phyloP scores from a whole-genome alignment of 2,113 vertebrate genomes.

The Raphicerus campestris region DNA sequence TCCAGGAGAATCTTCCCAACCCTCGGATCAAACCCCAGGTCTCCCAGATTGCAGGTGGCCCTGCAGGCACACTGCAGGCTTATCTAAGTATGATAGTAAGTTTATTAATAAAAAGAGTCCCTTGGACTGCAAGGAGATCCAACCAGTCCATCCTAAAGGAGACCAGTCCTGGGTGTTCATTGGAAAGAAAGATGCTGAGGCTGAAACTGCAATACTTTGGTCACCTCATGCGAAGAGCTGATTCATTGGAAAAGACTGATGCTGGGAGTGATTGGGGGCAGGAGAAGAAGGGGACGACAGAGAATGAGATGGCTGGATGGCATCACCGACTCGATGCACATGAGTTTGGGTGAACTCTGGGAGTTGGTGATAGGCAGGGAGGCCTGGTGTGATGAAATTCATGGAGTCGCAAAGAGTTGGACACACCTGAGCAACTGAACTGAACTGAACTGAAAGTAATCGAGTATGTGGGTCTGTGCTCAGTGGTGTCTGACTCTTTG shows the following conservation, averaged over 20 bases:
- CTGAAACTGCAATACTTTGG: neutral
- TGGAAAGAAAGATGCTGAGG: neutral
- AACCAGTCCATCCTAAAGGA: neutral
- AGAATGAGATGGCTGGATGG: neutral
- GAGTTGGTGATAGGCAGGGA: neutral
- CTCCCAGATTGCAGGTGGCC: too few relatives aligned
- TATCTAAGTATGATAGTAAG: too few relatives aligned
- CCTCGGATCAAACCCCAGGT: too few relatives aligned
- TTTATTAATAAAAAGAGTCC: neutral
- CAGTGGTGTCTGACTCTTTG: neutral
- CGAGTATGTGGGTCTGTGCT: neutral
- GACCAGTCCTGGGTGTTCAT: neutral
- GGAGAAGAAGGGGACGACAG: neutral
- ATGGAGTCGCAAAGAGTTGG: neutral
- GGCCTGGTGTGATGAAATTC: rapidly evolving
- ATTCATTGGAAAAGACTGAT: neutral
- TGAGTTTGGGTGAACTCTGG: neutral
- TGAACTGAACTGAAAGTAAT: neutral
- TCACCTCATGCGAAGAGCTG: rapidly evolving
- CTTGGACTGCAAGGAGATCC: neutral
- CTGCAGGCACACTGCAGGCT: too few relatives aligned
- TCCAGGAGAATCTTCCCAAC: too few relatives aligned
- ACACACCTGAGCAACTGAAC: neutral
- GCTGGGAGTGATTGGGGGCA: neutral
- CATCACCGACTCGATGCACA: neutral